Evolutionary conservation across 2,888 invertebrate species (phyloP), one percentile per base, ranked within the genome.

Genomic region (Heliconius ismenius): DNA sequence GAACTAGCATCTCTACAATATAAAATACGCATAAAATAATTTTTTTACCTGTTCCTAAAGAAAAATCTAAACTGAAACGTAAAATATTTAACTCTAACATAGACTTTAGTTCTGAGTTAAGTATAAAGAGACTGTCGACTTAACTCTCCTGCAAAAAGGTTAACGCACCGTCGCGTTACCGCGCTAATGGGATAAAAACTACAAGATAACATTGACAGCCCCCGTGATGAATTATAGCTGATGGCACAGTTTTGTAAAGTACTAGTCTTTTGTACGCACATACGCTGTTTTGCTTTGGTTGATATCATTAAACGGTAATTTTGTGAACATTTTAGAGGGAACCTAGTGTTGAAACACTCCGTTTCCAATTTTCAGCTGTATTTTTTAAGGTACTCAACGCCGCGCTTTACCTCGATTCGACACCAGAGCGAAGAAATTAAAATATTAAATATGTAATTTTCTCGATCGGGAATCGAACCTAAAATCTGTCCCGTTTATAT

Each of bases 161-260:
- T 89, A 90, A 90, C 83, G 91, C 80, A 86, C 88, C 58, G 70
- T 39, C 64, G 75, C 63, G 82, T 81, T 69, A 32, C 80, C 80
- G 82, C 81, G 83, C 83, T 84, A 85, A 84, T 83, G 85, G 86
- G 86, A 88, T 89, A 90, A 91, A 92, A 91, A 89, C 87, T 85
- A 83, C 81, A 82, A 82, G 91, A 93, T 92, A 92, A 86, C 86
- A 88, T 87, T 90, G 92, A 90, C 90, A 88, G 86, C 83, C 81
- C 49, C 81, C 81, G 88, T 91, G 91, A 92, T 91, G 85, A 87
- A 92, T 89, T 87, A 84, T 79, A 76, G 81, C 79, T 88, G 89
- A 90, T 89, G 86, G 83, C 82, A 86, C 87, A 82, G 80, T 86
- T 87, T 86, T 62, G 15, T 26, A 7, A 62, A 62, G 85, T 82